phyloP scores from a whole-genome alignment of 2,113 vertebrate genomes.

The Sturnus vulgaris region DNA sequence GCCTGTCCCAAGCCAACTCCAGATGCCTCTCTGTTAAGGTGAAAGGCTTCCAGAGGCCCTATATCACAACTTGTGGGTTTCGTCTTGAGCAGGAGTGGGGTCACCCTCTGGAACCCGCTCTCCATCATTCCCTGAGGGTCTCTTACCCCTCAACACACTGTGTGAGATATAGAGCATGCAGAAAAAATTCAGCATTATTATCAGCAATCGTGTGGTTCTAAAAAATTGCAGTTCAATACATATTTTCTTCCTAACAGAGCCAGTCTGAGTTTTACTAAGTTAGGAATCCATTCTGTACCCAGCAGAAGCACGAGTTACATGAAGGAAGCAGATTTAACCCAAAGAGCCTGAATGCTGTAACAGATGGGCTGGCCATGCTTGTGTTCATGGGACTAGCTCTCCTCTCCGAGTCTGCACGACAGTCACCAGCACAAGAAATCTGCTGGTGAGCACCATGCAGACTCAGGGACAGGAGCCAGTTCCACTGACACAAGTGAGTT shows the following conservation, averaged over 20 bases:
- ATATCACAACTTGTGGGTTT: background rate
- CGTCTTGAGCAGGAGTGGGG: background rate
- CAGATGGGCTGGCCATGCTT: background rate
- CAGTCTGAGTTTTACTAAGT: background rate
- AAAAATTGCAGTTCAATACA: background rate
- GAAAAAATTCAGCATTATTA: background rate
- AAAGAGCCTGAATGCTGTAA: background rate
- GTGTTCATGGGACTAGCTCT: background rate
- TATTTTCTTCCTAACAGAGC: background rate
- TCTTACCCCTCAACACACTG: background rate
- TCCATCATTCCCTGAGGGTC: background rate
- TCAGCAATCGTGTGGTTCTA: background rate
- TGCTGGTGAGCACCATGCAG: background rate
- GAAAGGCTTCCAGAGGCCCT: background rate
- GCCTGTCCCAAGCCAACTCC: background rate
- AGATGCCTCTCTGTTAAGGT: background rate
- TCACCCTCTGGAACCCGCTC: background rate
- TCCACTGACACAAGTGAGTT: rapidly evolving
- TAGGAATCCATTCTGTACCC: background rate
- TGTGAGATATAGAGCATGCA: background rate
- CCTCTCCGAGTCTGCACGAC: background rate
- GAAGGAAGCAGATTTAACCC: background rate
- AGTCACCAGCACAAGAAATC: background rate
- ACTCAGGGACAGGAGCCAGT: background rate
- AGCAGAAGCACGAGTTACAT: background rate